Evolutionary conservation across 2,888 invertebrate species (phyloP).

Genomic region (Cantharis lateralis): DNA sequence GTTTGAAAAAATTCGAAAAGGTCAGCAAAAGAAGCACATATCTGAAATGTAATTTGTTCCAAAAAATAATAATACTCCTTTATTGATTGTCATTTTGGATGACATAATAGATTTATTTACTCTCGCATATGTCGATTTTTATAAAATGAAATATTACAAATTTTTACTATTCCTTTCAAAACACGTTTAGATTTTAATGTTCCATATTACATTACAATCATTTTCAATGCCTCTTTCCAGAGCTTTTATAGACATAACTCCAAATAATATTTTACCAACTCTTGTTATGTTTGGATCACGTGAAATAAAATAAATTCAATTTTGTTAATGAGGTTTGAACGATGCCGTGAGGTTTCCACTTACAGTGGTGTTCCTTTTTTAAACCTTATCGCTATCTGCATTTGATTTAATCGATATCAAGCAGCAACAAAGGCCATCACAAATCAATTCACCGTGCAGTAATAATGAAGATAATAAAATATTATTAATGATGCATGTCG

Average conservation of each 20-base stretch:
- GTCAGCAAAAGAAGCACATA: slow-evolving; percentile 23
- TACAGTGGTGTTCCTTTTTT: too few relatives aligned
- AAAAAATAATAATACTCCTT: slow-evolving; percentile 21
- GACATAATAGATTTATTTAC: slow-evolving; percentile 32
- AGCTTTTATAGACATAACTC: background rate
- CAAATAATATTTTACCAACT: slow-evolving; percentile 14
- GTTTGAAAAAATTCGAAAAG: slow-evolving; percentile 25
- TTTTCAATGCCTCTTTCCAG: background rate
- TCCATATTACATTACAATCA: background rate
- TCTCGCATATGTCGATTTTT: slow-evolving; percentile 31
- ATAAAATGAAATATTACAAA: slow-evolving; percentile 35
- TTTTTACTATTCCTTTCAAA: slow-evolving; percentile 25
- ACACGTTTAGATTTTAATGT: slow-evolving; percentile 17
- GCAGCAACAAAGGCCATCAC: too few relatives aligned
- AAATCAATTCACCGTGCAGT: too few relatives aligned
- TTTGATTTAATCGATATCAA: too few relatives aligned
- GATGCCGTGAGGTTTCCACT: too few relatives aligned
- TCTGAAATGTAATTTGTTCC: slow-evolving; percentile 29
- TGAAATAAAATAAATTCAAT: background rate
- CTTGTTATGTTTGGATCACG: background rate
- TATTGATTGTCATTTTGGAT: slow-evolving; percentile 22
- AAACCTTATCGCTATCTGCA: too few relatives aligned
- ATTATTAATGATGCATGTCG: too few relatives aligned
- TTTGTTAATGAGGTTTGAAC: background rate
- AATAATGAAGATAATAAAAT: too few relatives aligned